Conservation (phyloP, 2,113 vertebrate genomes). For the Dolichallabes microphthalmus region DNA sequence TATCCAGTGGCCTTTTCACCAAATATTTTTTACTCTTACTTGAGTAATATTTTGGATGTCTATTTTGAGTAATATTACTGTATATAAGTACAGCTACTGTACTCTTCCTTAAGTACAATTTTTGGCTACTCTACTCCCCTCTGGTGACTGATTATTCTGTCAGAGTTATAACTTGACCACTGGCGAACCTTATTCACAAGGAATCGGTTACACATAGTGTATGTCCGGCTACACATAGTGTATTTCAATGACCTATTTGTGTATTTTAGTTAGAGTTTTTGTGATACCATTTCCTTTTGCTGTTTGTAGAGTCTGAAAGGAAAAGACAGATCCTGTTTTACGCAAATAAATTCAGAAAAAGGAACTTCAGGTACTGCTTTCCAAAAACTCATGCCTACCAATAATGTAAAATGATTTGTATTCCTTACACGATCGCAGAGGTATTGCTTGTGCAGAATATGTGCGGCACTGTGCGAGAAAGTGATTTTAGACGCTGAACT, state of each 20-base stretch:
- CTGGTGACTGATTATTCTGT: neutral
- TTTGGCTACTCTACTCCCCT: too few relatives aligned
- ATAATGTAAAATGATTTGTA: neutral
- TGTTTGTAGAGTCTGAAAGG: neutral
- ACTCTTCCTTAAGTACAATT: too few relatives aligned
- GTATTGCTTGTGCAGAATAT: constrained; percentile 4
- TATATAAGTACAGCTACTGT: too few relatives aligned
- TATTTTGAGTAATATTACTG: too few relatives aligned
- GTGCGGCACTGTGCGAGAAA: constrained; percentile 18
- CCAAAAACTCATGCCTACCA: neutral
- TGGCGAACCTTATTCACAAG: neutral
- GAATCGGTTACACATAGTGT: neutral
- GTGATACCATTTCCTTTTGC: neutral
- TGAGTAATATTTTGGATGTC: too few relatives aligned
- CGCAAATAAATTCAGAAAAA: neutral
- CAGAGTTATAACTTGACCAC: neutral
- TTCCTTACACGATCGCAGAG: neutral
- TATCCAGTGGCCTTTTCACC: too few relatives aligned
- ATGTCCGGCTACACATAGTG: neutral
- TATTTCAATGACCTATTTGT: neutral
- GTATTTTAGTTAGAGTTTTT: neutral
- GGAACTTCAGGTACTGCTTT: neutral
- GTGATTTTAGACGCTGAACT: constrained; percentile 27
- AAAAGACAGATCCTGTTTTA: neutral
- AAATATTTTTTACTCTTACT: too few relatives aligned